Evolutionary conservation across 1,140 invertebrate species (phyloP).

Genomic region (Drosophila equinoxialis): DNA sequence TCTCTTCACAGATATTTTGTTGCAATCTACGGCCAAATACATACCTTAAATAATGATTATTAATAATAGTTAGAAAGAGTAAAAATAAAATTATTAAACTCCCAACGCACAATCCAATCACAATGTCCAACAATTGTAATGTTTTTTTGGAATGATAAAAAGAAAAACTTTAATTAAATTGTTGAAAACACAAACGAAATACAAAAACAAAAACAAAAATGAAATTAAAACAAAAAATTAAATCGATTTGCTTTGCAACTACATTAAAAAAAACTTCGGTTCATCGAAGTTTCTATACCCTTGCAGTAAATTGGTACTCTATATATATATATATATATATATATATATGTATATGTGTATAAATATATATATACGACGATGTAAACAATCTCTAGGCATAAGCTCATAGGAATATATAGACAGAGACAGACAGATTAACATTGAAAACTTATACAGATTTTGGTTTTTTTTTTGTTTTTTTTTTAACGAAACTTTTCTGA

Average conservation of each 20-base stretch:
- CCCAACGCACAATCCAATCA: slow-evolving; percentile 61
- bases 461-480: too few relatives aligned
- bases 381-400: not conserved
- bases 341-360: not conserved
- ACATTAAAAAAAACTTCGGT: slow-evolving; percentile 42
- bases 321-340: slow-evolving; percentile 2
- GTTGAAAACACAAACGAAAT: slow-evolving; percentile 34
- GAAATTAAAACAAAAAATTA: slow-evolving; percentile 10
- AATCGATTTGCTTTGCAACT: slow-evolving; percentile 49
- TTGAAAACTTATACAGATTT: too few relatives aligned
- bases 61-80: slow-evolving; percentile 52
- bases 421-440: too few relatives aligned
- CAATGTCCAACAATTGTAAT: slow-evolving; percentile 71
- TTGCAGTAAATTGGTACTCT: not conserved
- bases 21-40: slow-evolving; percentile 83
- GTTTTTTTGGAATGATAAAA: slow-evolving; percentile 62
- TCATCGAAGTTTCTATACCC: slow-evolving; percentile 1
- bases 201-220: slow-evolving; percentile 8
- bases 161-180: slow-evolving; percentile 52
- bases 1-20: slow-evolving; percentile 83
- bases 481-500: not conserved
- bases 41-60: slow-evolving; percentile 81
- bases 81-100: slow-evolving; percentile 26
- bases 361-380: not conserved
- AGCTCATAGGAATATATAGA: not conserved